Conservation (phyloP, 2,797 vertebrate genomes). For the Sebastes iracundus region DNA sequence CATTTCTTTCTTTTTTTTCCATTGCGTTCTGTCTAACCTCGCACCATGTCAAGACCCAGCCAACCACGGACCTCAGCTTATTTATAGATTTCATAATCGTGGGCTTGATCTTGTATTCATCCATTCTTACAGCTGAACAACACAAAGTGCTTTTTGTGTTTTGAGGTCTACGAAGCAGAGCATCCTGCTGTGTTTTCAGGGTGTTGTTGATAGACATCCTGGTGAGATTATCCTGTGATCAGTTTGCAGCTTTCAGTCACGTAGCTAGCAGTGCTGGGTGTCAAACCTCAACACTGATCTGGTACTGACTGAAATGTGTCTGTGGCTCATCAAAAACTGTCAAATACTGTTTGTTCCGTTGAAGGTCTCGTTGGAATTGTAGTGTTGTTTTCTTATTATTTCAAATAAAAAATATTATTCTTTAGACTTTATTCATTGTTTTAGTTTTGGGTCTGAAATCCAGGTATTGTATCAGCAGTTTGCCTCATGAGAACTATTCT, state of each 20-base stretch:
- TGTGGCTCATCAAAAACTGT: background rate
- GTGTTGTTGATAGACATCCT: background rate
- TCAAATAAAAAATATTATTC: background rate
- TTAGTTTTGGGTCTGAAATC: background rate
- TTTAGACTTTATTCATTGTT: background rate
- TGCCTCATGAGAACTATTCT: background rate
- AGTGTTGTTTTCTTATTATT: background rate
- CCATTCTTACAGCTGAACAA: background rate
- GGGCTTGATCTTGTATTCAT: background rate
- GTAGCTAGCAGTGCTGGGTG: background rate
- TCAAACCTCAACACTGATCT: background rate
- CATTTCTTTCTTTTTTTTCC: background rate
- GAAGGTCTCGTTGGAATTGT: background rate
- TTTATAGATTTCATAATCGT: conserved; percentile 7
- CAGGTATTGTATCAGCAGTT: background rate
- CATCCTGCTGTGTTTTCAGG: background rate
- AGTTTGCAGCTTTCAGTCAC: background rate
- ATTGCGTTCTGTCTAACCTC: conserved; percentile 16
- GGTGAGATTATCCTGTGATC: background rate
- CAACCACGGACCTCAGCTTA: background rate
- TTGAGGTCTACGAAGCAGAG: background rate
- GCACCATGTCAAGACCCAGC: conserved; percentile 10
- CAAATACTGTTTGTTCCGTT: background rate
- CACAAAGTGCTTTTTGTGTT: background rate
- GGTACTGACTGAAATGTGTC: background rate